Evolutionary conservation across 1,140 invertebrate genomes (phyloP).

Genomic region (Zaprionus lachaisei): DNA sequence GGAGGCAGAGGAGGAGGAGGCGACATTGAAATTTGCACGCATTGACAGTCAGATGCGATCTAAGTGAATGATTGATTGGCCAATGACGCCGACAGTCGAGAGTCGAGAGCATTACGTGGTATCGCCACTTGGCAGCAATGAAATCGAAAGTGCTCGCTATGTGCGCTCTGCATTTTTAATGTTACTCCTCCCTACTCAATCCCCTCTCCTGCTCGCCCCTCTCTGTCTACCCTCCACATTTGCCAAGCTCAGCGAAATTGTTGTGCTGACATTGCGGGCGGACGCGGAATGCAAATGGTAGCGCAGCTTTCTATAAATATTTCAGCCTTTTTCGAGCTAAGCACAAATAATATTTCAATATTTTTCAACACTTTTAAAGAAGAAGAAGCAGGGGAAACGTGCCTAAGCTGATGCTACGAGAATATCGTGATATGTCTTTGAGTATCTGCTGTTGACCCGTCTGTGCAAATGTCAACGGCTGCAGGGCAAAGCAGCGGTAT

Average conservation of each 20-base stretch:
- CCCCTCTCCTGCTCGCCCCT: neutral
- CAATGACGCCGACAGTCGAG: neutral
- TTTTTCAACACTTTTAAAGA: conserved; percentile 30
- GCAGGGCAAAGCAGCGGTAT: conserved; percentile 33
- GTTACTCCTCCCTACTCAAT: neutral
- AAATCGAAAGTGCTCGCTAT: conserved; percentile 55
- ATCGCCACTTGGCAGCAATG: neutral
- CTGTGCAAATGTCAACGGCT: conserved; percentile 51
- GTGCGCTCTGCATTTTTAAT: conserved; percentile 69
- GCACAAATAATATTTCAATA: conserved; percentile 3
- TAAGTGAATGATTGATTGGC: conserved; percentile 42
- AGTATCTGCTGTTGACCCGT: conserved; percentile 19
- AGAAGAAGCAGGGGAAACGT: conserved; percentile 13
- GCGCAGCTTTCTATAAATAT: conserved; percentile 13
- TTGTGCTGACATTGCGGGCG: conserved; percentile 19
- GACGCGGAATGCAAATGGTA: neutral
- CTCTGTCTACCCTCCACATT: neutral
- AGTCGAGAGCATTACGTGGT: conserved; percentile 15
- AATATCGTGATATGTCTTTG: conserved; percentile 24
- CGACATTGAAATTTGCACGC: conserved; percentile 62
- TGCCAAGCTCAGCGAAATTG: neutral
- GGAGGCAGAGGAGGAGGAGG: neutral
- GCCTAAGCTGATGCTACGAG: conserved; percentile 2
- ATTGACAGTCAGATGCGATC: conserved; percentile 25
- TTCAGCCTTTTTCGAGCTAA: neutral